These are phyloP conservation scores for Frankliniella intonsa DNA, from an alignment of 2,888 invertebrate species.

Conservation along the genomic window DNA sequence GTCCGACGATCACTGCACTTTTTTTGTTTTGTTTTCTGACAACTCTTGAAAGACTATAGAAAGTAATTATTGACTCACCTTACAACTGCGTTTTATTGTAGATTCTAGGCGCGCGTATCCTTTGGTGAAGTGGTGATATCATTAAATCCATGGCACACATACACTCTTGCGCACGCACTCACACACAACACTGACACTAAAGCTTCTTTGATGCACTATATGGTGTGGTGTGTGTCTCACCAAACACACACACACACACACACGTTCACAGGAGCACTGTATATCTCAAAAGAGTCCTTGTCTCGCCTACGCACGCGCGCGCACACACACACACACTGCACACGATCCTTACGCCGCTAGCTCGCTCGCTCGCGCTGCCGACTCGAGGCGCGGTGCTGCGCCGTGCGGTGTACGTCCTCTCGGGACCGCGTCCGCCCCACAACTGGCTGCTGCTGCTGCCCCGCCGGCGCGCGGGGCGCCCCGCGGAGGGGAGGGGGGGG, in stretches of 20 bases:
- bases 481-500: neutral
- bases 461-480: neutral
- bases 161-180: neutral
- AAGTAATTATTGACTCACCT: too few relatives aligned
- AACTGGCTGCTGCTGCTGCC: neutral
- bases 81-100: too few relatives aligned
- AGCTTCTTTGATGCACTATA: too few relatives aligned
- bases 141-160: neutral
- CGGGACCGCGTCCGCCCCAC: conserved; percentile 14
- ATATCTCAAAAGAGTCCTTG: too few relatives aligned
- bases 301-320: neutral
- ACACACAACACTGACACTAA: neutral
- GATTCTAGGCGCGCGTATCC: too few relatives aligned
- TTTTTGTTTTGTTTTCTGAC: too few relatives aligned
- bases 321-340: neutral
- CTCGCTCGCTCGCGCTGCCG: neutral
- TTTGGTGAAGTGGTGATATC: too few relatives aligned
- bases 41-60: too few relatives aligned
- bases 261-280: too few relatives aligned
- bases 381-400: neutral
- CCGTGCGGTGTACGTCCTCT: neutral
- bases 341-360: neutral
- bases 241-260: too few relatives aligned
- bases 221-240: too few relatives aligned
- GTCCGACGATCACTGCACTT: too few relatives aligned